Evolutionary conservation across 2,888 invertebrate genomes (phyloP).

Genomic region (Hoplodrina ambigua): DNA sequence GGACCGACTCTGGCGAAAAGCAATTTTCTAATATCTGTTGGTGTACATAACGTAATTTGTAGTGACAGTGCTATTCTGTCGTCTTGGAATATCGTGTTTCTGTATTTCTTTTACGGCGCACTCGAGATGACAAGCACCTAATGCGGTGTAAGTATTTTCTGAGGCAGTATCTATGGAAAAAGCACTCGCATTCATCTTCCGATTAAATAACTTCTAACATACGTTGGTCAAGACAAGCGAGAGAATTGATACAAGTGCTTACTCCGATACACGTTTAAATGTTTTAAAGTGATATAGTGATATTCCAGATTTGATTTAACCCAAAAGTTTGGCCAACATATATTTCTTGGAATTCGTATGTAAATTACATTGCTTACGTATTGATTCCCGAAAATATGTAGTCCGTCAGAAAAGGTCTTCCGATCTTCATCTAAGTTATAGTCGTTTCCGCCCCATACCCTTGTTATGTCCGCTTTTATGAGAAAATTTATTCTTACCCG

Average conservation of each 20-base stretch:
- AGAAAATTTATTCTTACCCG: slow-evolving; percentile 60
- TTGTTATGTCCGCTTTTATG: slow-evolving; percentile 62
- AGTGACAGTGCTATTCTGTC: slow-evolving; percentile 20
- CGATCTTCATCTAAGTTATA: slow-evolving; percentile 66
- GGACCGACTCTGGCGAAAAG: slow-evolving; percentile 5
- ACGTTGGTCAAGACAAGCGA: slow-evolving; percentile 28
- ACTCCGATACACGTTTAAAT: not conserved
- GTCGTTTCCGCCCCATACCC: slow-evolving; percentile 64
- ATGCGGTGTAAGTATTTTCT: slow-evolving; percentile 18
- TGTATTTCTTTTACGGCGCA: slow-evolving; percentile 19
- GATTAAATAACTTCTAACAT: slow-evolving; percentile 39
- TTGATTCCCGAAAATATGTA: slow-evolving; percentile 67
- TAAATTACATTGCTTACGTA: slow-evolving; percentile 62
- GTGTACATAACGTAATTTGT: slow-evolving; percentile 24
- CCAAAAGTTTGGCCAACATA: slow-evolving; percentile 40
- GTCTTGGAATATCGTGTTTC: slow-evolving; percentile 25
- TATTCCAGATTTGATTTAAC: slow-evolving; percentile 21
- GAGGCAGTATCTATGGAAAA: slow-evolving; percentile 10
- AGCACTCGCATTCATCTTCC: slow-evolving; percentile 39
- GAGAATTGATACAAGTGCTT: slow-evolving; percentile 30
- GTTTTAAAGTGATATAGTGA: slow-evolving; percentile 4
- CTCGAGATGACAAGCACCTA: slow-evolving; percentile 42
- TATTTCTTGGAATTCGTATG: slow-evolving; percentile 56
- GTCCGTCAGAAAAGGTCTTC: slow-evolving; percentile 66
- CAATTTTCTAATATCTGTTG: slow-evolving; percentile 35